Evolutionary conservation across 2,113 vertebrate species (phyloP).

Genomic region (Acrocephalus arundinaceus): DNA sequence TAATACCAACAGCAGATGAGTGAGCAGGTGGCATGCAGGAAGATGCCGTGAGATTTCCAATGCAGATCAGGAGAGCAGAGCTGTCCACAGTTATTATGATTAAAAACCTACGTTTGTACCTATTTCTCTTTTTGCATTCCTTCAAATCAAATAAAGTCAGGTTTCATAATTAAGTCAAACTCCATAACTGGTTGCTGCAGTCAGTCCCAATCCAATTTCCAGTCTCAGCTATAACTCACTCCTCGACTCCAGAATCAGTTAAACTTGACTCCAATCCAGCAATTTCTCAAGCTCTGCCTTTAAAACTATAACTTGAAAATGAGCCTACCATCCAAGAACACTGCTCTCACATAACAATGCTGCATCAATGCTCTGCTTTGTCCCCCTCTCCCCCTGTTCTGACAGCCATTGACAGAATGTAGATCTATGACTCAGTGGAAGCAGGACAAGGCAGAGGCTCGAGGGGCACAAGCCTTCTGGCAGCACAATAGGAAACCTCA

Average conservation of each 20-base stretch:
- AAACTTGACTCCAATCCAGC: neutral
- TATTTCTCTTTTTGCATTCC: neutral
- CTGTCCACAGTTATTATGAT: neutral
- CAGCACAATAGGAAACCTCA: neutral
- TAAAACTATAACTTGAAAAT: neutral
- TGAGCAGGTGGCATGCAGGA: neutral
- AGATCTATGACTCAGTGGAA: neutral
- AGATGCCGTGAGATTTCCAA: neutral
- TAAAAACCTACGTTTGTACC: neutral
- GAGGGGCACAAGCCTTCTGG: neutral
- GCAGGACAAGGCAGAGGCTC: neutral
- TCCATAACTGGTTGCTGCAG: neutral
- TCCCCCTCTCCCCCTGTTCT: neutral
- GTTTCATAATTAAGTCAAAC: neutral
- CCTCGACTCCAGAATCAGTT: neutral
- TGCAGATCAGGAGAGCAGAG: neutral
- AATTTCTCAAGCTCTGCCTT: neutral
- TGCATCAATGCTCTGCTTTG: neutral
- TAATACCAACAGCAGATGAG: constrained; percentile 32
- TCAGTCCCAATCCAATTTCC: neutral
- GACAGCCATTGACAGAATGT: neutral
- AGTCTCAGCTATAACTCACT: neutral
- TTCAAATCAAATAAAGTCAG: neutral
- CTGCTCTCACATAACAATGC: neutral
- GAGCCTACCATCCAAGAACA: neutral